Conservation (phyloP, 1,140 invertebrate species). For the Phortica variegata region DNA sequence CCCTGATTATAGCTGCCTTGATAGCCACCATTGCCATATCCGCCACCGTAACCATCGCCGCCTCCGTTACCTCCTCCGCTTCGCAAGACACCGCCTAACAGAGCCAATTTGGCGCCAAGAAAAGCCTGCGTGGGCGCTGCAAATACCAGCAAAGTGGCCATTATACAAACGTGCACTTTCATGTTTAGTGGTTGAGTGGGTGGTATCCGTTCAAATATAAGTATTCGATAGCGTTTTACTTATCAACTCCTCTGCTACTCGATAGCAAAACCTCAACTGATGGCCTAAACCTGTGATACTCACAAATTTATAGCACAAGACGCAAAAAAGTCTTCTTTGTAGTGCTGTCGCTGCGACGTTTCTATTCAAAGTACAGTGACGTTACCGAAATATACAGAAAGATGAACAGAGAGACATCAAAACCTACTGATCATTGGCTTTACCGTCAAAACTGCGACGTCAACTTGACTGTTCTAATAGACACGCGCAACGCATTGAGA, state of each 20-base stretch:
- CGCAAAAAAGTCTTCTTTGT: too few species aligned
- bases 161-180: conserved; percentile 35
- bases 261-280: conserved; percentile 45
- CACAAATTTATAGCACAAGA: conserved; percentile 50
- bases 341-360: too few species aligned
- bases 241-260: conserved; percentile 11
- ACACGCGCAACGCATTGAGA: too few species aligned
- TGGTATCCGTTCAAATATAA: too few species aligned
- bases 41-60: conserved; percentile 12
- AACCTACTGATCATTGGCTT: too few species aligned
- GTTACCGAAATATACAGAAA: too few species aligned
- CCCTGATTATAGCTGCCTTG: conserved; percentile 37
- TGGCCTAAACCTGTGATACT: conserved; percentile 26
- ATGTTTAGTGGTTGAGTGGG: conserved; percentile 13
- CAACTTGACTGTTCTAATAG: too few species aligned
- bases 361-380: too few species aligned
- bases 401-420: too few species aligned
- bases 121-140: conserved; percentile 34
- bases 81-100: conserved; percentile 18
- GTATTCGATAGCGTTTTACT: background rate
- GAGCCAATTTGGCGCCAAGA: conserved; percentile 40
- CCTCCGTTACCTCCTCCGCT: conserved; percentile 10
- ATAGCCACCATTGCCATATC: conserved; percentile 31
- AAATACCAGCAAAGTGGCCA: conserved; percentile 34
- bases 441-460: too few species aligned